These are phyloP conservation scores for Aratinga solstitialis DNA, from an alignment of 2,797 vertebrate species.

Conservation along the genomic window DNA sequence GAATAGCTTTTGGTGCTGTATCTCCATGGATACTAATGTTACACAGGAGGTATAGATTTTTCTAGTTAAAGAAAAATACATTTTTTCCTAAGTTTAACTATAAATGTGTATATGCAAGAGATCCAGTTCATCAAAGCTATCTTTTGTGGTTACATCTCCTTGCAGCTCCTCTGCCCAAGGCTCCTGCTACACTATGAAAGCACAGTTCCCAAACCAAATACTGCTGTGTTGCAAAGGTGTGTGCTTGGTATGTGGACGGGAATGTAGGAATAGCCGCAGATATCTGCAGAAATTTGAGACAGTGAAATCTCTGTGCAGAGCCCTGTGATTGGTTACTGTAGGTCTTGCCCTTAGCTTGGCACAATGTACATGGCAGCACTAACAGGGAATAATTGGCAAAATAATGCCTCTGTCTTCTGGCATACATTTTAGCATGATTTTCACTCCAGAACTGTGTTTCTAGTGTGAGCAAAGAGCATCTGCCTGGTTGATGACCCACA, in stretches of 20 bases:
- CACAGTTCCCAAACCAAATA: slow-evolving; percentile 57
- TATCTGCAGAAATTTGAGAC: slow-evolving; percentile 47
- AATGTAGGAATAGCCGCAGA: slow-evolving; percentile 37
- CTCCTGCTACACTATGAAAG: slow-evolving; percentile 36
- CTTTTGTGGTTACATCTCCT: slow-evolving; percentile 49
- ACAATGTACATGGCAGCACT: not conserved
- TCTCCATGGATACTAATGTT: slow-evolving; percentile 53
- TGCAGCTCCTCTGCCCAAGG: not conserved
- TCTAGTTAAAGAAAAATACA: slow-evolving; percentile 25
- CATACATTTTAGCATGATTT: slow-evolving; percentile 18
- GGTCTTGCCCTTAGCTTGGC: slow-evolving; percentile 52
- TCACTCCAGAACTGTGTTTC: slow-evolving; percentile 16
- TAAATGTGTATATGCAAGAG: slow-evolving; percentile 39
- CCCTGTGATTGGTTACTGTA: slow-evolving; percentile 16
- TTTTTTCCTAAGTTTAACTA: slow-evolving; percentile 20
- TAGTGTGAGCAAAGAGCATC: not conserved
- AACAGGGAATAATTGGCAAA: slow-evolving; percentile 27
- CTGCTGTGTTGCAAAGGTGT: slow-evolving; percentile 47
- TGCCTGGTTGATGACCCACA: slow-evolving; percentile 19
- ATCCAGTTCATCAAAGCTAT: slow-evolving; percentile 51
- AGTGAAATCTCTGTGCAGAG: slow-evolving; percentile 37
- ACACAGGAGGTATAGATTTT: slow-evolving; percentile 46
- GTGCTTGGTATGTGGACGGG: slow-evolving; percentile 21
- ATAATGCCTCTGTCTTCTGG: not conserved
- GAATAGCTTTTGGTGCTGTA: slow-evolving; percentile 13